Conservation (phyloP, 2,113 vertebrate species). For the Symphodus melops region DNA sequence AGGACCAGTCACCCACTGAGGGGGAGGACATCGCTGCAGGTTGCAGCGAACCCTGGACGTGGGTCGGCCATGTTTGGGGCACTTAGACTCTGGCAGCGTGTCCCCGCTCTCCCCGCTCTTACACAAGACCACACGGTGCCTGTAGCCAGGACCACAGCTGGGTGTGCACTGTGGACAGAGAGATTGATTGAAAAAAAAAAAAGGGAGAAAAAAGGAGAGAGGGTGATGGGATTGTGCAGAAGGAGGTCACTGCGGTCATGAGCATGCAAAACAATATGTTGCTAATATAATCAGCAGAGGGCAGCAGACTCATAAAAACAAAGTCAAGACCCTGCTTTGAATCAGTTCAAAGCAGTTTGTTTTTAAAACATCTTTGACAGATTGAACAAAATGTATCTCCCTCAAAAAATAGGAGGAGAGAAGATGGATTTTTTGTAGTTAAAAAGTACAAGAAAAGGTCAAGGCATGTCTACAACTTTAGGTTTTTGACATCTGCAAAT, state of each 20-base stretch:
- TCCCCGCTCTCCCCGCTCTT: constrained; percentile 90
- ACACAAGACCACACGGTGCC: constrained; percentile 93
- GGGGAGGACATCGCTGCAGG: constrained; percentile 92
- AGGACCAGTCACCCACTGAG: constrained; percentile 92
- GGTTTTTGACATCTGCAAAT: neutral
- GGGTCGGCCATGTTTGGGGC: constrained; percentile 87
- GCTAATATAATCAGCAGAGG: constrained; percentile 55
- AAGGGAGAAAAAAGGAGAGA: constrained; percentile 23
- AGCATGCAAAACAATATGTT: constrained; percentile 4
- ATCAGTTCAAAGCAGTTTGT: constrained; percentile 50
- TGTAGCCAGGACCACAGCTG: constrained; percentile 93
- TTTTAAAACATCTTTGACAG: constrained; percentile 10
- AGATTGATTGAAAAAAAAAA: constrained; percentile 4
- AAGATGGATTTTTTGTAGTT: neutral
- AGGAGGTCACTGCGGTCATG: constrained; percentile 55
- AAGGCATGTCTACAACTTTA: neutral
- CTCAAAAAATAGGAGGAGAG: neutral
- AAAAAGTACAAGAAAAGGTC: neutral
- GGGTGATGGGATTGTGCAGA: constrained; percentile 45
- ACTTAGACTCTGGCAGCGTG: constrained; percentile 86
- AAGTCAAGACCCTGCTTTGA: neutral
- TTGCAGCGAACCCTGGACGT: constrained; percentile 95
- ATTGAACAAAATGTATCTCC: constrained; percentile 2
- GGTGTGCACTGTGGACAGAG: constrained; percentile 89
- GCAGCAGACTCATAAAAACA: constrained; percentile 51